Evolutionary conservation across 2,888 invertebrate genomes (phyloP).

Genomic region (Nomada flava): DNA sequence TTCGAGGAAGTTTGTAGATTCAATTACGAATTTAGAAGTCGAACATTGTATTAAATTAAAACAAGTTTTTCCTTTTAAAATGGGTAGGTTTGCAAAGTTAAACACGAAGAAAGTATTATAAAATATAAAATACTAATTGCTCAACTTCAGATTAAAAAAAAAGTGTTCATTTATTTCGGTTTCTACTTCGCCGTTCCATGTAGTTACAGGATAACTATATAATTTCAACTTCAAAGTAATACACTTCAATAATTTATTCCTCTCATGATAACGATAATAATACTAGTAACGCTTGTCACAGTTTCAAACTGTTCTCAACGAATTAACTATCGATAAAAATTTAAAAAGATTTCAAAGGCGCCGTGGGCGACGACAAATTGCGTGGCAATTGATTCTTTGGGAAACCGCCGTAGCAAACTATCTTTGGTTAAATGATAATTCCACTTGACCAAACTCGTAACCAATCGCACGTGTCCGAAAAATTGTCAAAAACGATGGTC

Average conservation of each 20-base stretch:
- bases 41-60: no score
- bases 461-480: constrained; percentile 22
- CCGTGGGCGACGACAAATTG: constrained; percentile 1
- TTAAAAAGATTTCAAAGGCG: constrained; percentile 40
- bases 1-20: neutral
- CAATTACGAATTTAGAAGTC: no score
- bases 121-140: no score
- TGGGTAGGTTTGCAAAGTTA: no score
- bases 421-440: constrained; percentile 36
- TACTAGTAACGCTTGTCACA: constrained; percentile 36
- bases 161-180: constrained; percentile 18
- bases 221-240: constrained; percentile 30
- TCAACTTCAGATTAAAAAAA: neutral
- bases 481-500: constrained; percentile 52
- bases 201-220: constrained; percentile 26
- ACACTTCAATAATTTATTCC: constrained; percentile 43
- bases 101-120: no score
- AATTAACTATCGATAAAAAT: constrained; percentile 48
- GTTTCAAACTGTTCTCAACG: constrained; percentile 22
- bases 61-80: no score
- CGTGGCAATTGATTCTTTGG: neutral
- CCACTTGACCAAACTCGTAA: constrained; percentile 27
- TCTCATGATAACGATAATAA: constrained; percentile 46
- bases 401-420: constrained; percentile 25
- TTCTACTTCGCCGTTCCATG: constrained; percentile 6